Conservation (phyloP, 64 coral and sea anemone genomes). For the Porites australiensis region DNA sequence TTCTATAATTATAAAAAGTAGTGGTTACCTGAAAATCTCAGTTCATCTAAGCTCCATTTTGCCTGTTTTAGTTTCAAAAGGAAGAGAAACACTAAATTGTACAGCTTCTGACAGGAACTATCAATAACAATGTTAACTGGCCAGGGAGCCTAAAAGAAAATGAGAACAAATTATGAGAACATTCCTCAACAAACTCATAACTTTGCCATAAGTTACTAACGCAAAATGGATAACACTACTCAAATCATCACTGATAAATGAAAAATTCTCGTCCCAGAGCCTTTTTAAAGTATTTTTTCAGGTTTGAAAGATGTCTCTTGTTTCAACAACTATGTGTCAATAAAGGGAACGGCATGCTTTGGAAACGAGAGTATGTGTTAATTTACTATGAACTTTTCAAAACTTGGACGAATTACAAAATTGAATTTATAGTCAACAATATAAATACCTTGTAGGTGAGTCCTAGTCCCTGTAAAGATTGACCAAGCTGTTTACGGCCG, state of each 20-base stretch:
- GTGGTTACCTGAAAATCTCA: constrained; percentile 83
- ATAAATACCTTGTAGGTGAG: constrained; percentile 43
- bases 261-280: too few species aligned
- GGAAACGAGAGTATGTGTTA: too few species aligned
- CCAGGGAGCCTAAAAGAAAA: constrained; percentile 85
- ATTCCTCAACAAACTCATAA: neutral
- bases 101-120: constrained; percentile 84
- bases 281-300: too few species aligned
- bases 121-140: constrained; percentile 94
- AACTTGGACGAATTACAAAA: neutral
- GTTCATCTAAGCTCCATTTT: constrained; percentile 95
- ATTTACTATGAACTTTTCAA: too few species aligned
- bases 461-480: constrained; percentile 32
- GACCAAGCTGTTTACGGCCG: neutral
- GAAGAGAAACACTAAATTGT: constrained; percentile 95
- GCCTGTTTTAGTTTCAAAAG: constrained; percentile 88
- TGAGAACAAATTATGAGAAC: neutral
- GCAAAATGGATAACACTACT: too few species aligned
- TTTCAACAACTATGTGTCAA: too few species aligned
- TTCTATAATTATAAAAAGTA: neutral
- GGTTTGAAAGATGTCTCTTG: too few species aligned
- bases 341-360: too few species aligned
- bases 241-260: too few species aligned
- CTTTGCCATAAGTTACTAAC: neutral
- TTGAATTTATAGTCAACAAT: neutral